Evolutionary conservation across 2,797 vertebrate species (phyloP), one percentile per base, ranked within the genome.

Genomic region (Mionectes olivaceus): DNA sequence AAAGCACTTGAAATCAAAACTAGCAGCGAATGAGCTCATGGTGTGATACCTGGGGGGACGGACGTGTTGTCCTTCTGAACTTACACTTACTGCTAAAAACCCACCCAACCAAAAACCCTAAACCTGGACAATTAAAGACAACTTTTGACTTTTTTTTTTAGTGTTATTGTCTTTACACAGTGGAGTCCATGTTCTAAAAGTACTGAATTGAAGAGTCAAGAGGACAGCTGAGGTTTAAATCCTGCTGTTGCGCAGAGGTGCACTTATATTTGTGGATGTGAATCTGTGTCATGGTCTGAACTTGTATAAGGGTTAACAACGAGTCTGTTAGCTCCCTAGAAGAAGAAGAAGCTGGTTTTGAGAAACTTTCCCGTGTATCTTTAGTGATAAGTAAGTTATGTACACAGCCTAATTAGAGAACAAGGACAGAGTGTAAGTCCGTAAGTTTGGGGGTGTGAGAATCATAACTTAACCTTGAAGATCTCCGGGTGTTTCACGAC

Each of bases 241-340:
- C 63, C 56, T 41, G 2, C 47, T 1, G 1, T 19, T 28, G 43
- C 43, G 39, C 25, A 63, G 49, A 39, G 22, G 8, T 67, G 32
- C 35, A 4, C 52, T 61, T 44, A 1, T 8, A 1, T 3, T 17
- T 41, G 9, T 11, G 3, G 19, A 9, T 59, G 52, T 2, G 5
- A 2, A 12, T 2, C 1, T 7, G 0, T 24, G 24, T 27, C 11
- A 5, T 6, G 22, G 18, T 1, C 23, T 24, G 56, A 27, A 3
- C 39, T 70, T 35, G 35, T 35, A 35, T 35, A 35, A 35, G 35
- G 35, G 35, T 35, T 35, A 35, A 35, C 35, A 35, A 35, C 35
- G 35, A 35, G 35, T 35, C 35, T 35, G 35, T 35, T 35, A 35
- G 35, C 35, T 35, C 35, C 35, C 35, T 35, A 35, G 35, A 9